A percentile compares a stretch with the other conserved stretches of the same genome.
phyloP scores from a whole-genome alignment of 2,113 vertebrate species.

The Hemibagrus wyckioides region DNA sequence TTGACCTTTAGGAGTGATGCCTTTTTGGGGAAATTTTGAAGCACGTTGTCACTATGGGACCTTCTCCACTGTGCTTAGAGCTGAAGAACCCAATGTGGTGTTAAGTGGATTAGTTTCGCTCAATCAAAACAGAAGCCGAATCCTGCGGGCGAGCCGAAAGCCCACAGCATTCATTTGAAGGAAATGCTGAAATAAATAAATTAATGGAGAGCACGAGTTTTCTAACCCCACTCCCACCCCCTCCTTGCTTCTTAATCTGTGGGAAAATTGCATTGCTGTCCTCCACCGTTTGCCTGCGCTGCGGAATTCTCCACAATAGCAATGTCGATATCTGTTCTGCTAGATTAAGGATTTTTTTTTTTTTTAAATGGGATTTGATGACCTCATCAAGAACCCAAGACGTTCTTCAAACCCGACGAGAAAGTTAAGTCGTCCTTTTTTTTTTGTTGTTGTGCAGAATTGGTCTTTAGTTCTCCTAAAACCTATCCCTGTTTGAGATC shows the following conservation, averaged over 20 bases:
- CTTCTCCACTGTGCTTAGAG: not conserved
- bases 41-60: not conserved
- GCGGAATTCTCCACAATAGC: constrained; percentile 56
- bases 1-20: not conserved
- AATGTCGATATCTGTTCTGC: constrained; percentile 53
- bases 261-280: constrained; percentile 57
- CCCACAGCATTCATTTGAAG: constrained; percentile 39
- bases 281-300: constrained; percentile 48
- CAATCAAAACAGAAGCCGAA: constrained; percentile 42
- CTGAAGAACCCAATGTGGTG: constrained; percentile 33
- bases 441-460: constrained; percentile 41
- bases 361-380: constrained; percentile 55
- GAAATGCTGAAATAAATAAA: constrained; percentile 59
- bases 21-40: not conserved
- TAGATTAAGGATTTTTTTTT: constrained; percentile 49
- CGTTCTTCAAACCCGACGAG: not conserved
- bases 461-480: constrained; percentile 24
- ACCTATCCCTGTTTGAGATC: constrained; percentile 13
- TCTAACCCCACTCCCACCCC: not conserved
- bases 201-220: constrained; percentile 32
- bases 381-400: constrained; percentile 47
- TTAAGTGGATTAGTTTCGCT: constrained; percentile 61
- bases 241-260: constrained; percentile 46
- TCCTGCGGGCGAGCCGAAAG: constrained; percentile 43
- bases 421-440: constrained; percentile 30